Percentiles rank a stretch among this genome's conserved stretches.
Conservation (phyloP, 2,797 vertebrate species). For the Atherinosoma microstoma region DNA sequence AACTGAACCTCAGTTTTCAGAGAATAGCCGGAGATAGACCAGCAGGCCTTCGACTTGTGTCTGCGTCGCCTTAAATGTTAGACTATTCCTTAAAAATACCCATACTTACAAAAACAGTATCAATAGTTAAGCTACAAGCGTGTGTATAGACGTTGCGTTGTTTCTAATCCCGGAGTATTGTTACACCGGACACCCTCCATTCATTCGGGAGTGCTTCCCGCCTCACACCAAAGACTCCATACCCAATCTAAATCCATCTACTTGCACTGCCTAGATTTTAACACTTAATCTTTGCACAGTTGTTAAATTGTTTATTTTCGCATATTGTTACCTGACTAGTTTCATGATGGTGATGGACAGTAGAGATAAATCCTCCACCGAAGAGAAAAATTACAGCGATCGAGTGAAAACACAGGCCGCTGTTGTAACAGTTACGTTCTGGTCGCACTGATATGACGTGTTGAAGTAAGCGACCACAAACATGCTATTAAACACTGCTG, state of each 20-base stretch:
- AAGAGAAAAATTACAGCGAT: conserved; percentile 78
- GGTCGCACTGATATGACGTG: conserved; percentile 55
- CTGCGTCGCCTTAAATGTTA: no score
- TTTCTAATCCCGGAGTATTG: not conserved
- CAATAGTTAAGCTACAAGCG: not conserved
- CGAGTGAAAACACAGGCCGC: conserved; percentile 66
- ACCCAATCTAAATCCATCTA: conserved; percentile 77
- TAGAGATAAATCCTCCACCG: conserved; percentile 73
- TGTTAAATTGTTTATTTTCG: fast-evolving
- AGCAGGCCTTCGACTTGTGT: not conserved
- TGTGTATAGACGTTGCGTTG: not conserved
- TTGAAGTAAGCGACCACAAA: conserved; percentile 12
- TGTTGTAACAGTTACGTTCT: conserved; percentile 54
- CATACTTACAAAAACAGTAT: no score
- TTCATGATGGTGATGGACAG: conserved; percentile 81
- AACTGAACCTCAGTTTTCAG: not conserved
- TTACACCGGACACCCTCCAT: conserved; percentile 30
- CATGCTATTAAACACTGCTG: not conserved
- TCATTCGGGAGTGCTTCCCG: conserved; percentile 75
- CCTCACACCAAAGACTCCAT: conserved; percentile 45
- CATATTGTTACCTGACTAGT: conserved; percentile 79
- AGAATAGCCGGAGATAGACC: not conserved
- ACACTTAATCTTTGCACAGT: fast-evolving
- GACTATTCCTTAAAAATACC: not conserved
- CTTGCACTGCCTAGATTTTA: fast-evolving